Conservation (phyloP, 2,888 invertebrate genomes). For the Meteorus cinctellus region DNA sequence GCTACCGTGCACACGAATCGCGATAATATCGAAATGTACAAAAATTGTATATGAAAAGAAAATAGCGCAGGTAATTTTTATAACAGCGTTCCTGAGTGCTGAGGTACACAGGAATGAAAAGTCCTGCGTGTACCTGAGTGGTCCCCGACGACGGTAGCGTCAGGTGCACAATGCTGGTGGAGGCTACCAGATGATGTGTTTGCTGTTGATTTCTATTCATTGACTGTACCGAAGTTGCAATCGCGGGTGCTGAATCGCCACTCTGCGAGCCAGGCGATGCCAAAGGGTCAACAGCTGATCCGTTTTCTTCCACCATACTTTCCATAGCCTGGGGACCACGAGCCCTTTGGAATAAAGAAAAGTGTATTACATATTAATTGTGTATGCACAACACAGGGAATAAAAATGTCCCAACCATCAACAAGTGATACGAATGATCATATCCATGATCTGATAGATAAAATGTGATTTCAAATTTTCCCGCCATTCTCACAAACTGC, state of each 20-base stretch:
- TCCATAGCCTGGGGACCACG: constrained; percentile 83
- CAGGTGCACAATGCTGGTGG: constrained; percentile 90
- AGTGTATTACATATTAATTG: no score
- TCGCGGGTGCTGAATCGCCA: constrained; percentile 74
- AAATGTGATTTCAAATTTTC: constrained; percentile 33
- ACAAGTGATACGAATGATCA: neutral
- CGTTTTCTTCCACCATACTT: constrained; percentile 95
- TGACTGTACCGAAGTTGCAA: constrained; percentile 77
- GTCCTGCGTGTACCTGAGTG: constrained; percentile 70
- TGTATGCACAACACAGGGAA: no score
- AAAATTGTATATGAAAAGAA: constrained; percentile 19
- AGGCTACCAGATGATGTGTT: constrained; percentile 76
- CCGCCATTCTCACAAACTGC: constrained; percentile 58
- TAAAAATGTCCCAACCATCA: neutral
- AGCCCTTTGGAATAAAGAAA: constrained; percentile 77
- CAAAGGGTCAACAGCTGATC: constrained; percentile 78
- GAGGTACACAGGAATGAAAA: constrained; percentile 65
- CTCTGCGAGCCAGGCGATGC: constrained; percentile 75
- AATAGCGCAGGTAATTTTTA: constrained; percentile 40
- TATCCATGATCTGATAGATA: neutral
- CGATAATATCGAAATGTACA: constrained; percentile 32
- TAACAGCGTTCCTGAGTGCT: constrained; percentile 48
- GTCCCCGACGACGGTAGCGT: constrained; percentile 77
- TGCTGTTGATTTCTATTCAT: constrained; percentile 71
- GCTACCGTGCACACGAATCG: constrained; percentile 35